phyloP scores from a whole-genome alignment of 2,888 invertebrate genomes.

The Lissonota sp. region DNA sequence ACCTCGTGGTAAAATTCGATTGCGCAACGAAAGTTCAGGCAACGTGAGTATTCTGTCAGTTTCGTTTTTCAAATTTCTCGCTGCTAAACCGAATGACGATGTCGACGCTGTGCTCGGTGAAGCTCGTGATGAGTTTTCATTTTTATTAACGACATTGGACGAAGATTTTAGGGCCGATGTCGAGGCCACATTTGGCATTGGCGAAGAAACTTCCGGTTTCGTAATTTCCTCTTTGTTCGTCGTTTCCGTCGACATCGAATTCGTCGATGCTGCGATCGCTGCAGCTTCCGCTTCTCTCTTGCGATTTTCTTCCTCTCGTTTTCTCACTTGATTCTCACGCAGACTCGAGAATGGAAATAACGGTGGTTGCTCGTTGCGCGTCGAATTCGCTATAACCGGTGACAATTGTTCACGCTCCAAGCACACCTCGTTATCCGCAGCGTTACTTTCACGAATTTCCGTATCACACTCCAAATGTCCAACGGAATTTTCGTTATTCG shows the following conservation, averaged over 20 bases:
- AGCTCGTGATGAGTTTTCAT: too few species aligned
- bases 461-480: neutral
- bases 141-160: too few species aligned
- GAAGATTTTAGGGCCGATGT: conserved; percentile 16
- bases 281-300: neutral
- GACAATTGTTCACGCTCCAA: conserved; percentile 71
- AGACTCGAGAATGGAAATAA: conserved; percentile 76
- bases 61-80: too few species aligned
- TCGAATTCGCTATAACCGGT: conserved; percentile 74
- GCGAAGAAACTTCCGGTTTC: too few species aligned
- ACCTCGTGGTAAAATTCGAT: too few species aligned
- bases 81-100: too few species aligned
- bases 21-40: too few species aligned
- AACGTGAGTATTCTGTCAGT: too few species aligned
- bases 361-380: conserved; percentile 76
- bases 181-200: neutral
- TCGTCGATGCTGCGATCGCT: neutral
- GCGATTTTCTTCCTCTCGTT: conserved; percentile 42
- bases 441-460: neutral
- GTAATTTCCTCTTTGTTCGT: too few species aligned
- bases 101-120: too few species aligned
- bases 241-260: neutral
- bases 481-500: conserved; percentile 27
- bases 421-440: conserved; percentile 17
- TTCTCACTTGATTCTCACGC: conserved; percentile 71